Evolutionary conservation across 2,113 vertebrate genomes (phyloP).

Genomic region (Polyodon spathula): DNA sequence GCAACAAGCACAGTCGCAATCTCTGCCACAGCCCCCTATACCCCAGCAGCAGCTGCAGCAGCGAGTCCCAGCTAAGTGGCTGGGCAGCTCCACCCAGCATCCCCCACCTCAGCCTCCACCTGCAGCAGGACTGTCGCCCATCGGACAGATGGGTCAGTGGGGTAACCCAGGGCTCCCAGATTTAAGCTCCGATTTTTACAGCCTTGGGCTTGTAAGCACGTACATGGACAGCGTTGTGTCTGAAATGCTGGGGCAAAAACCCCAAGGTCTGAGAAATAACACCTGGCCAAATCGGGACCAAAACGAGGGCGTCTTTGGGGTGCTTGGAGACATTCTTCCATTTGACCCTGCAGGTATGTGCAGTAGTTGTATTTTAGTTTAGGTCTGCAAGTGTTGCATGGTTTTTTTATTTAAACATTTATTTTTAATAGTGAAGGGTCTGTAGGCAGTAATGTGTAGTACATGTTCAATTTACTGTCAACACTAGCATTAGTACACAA

Average conservation of each 20-base stretch:
- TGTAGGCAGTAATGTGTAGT: too few species aligned
- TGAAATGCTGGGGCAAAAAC: slow-evolving; percentile 92
- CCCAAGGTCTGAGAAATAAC: slow-evolving; percentile 91
- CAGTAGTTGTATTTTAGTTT: background rate
- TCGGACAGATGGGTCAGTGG: slow-evolving; percentile 81
- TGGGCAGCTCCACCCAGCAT: slow-evolving; percentile 64
- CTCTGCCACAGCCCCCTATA: slow-evolving; percentile 45
- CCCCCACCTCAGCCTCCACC: slow-evolving; percentile 60
- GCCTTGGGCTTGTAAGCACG: slow-evolving; percentile 89
- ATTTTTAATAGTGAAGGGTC: too few species aligned
- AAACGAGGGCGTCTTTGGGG: slow-evolving; percentile 84
- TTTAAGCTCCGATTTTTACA: slow-evolving; percentile 92
- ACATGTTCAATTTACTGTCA: too few species aligned
- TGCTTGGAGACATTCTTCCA: slow-evolving; percentile 85
- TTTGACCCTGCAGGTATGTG: slow-evolving; percentile 92
- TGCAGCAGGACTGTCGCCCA: slow-evolving; percentile 66
- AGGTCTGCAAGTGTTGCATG: background rate
- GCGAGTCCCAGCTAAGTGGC: slow-evolving; percentile 78
- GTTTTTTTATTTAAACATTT: background rate
- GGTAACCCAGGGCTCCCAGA: slow-evolving; percentile 71
- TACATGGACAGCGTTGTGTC: slow-evolving; percentile 96
- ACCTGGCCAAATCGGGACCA: slow-evolving; percentile 98
- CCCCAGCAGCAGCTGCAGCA: slow-evolving; percentile 40
- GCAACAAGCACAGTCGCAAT: slow-evolving; percentile 52
- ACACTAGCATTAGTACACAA: too few species aligned